A percentile compares a stretch with the other conserved stretches of the same genome.
Conservation (phyloP, 2,113 vertebrate species). For the Daubentonia madagascariensis region DNA sequence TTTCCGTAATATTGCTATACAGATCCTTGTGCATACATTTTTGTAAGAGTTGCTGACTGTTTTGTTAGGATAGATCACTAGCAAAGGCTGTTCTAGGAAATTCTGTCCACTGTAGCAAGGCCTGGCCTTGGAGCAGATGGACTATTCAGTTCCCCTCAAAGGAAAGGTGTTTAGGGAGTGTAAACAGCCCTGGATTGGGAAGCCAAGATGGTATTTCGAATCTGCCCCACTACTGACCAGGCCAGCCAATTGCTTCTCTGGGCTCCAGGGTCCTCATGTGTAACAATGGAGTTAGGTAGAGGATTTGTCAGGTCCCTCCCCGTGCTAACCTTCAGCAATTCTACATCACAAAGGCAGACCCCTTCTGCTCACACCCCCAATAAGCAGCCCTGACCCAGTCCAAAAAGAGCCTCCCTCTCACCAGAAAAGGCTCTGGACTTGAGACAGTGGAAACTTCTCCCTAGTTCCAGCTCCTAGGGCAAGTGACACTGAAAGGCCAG, state of each 20-base stretch:
- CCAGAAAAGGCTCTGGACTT: not conserved
- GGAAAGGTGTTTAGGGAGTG: not conserved
- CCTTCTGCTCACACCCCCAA: not conserved
- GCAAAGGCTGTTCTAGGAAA: not conserved
- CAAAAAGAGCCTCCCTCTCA: not conserved
- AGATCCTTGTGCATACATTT: not conserved
- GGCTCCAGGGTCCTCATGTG: not conserved
- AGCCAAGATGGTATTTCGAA: not conserved
- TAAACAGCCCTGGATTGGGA: not conserved
- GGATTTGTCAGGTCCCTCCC: not conserved
- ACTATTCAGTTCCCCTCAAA: not conserved
- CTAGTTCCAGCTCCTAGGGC: not conserved
- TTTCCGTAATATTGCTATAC: not conserved
- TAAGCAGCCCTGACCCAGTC: not conserved
- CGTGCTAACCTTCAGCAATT: not conserved
- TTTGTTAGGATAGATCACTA: not conserved
- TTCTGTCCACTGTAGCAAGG: not conserved
- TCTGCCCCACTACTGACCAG: not conserved
- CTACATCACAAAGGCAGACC: not conserved
- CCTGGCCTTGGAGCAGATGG: not conserved
- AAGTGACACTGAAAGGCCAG: not conserved
- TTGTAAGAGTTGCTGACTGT: not conserved
- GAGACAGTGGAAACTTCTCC: conserved; percentile 18
- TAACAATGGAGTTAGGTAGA: not conserved
- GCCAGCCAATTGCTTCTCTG: not conserved